phyloP scores from a whole-genome alignment of 2,113 vertebrate species.

The Accipiter cooperii region DNA sequence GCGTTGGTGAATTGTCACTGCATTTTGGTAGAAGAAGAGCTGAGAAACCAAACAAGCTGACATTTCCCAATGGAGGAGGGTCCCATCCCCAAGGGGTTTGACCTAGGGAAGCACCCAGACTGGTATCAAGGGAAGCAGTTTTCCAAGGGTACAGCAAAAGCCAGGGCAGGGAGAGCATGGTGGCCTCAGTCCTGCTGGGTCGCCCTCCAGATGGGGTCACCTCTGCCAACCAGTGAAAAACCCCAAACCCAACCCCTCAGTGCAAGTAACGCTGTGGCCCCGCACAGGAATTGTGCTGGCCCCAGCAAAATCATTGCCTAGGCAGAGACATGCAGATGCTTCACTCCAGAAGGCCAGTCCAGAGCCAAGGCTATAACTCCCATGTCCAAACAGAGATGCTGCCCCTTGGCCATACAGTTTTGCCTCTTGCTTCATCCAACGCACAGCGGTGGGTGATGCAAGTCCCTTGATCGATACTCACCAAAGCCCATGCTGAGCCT shows the following conservation, averaged over 20 bases:
- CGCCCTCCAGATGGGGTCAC: not conserved
- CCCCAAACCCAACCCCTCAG: not conserved
- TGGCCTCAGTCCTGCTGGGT: not conserved
- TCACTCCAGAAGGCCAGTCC: not conserved
- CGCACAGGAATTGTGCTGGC: not conserved
- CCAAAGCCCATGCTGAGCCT: not conserved
- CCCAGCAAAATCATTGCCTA: not conserved
- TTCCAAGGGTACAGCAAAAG: not conserved
- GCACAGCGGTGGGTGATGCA: fast-evolving
- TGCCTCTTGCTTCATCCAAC: not conserved
- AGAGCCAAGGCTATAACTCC: not conserved
- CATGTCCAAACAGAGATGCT: fast-evolving
- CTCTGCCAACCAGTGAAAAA: not conserved
- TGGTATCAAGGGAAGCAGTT: not conserved
- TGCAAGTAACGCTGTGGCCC: fast-evolving
- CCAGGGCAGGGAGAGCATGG: not conserved
- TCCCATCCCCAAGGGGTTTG: not conserved
- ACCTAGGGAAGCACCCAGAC: not conserved
- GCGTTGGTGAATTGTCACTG: not conserved
- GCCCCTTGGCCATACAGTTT: not conserved
- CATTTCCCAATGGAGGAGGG: fast-evolving
- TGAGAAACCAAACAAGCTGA: not conserved
- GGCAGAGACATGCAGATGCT: not conserved
- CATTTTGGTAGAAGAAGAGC: not conserved
- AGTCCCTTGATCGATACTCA: not conserved